Percentiles rank a stretch among this genome's conserved stretches.
phyloP scores from a whole-genome alignment of 53 echinoderm and acorn worm species.

The Echinarachnius parma region DNA sequence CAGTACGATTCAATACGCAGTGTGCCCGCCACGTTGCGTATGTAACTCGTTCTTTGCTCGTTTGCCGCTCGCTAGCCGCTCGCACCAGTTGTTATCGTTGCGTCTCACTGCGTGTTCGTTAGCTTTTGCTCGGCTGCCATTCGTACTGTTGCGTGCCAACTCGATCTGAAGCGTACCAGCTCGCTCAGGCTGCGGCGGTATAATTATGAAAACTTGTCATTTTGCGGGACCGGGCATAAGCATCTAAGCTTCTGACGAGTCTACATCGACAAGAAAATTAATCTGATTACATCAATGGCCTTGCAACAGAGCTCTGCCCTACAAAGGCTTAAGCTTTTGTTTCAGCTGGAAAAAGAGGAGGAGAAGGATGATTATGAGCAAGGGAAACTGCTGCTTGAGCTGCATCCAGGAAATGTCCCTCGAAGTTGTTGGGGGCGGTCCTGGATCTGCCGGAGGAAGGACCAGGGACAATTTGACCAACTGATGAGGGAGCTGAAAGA shows the following conservation, averaged over 20 bases:
- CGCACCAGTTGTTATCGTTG: constrained; percentile 3
- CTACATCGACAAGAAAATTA: neutral
- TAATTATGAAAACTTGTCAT: neutral
- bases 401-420: constrained; percentile 1
- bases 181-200: neutral
- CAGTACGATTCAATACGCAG: too few relatives aligned
- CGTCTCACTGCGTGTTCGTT: constrained; percentile 6
- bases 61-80: constrained; percentile 13
- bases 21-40: too few relatives aligned
- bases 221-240: neutral
- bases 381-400: constrained; percentile 20
- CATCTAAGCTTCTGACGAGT: constrained; percentile 9
- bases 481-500: constrained; percentile 1
- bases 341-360: constrained; percentile 6
- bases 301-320: constrained; percentile 13
- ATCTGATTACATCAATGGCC: neutral
- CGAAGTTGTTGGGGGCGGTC: constrained; percentile 10
- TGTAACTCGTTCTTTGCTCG: constrained; percentile 8
- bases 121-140: neutral
- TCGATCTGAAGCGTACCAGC: neutral
- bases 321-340: constrained; percentile 1
- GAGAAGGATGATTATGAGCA: constrained; percentile 18
- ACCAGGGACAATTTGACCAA: constrained; percentile 11
- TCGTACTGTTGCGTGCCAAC: too few relatives aligned
- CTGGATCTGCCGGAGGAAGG: constrained; percentile 11